phyloP scores from a whole-genome alignment of 2,888 invertebrate genomes.

The Mylabris sibirica region DNA sequence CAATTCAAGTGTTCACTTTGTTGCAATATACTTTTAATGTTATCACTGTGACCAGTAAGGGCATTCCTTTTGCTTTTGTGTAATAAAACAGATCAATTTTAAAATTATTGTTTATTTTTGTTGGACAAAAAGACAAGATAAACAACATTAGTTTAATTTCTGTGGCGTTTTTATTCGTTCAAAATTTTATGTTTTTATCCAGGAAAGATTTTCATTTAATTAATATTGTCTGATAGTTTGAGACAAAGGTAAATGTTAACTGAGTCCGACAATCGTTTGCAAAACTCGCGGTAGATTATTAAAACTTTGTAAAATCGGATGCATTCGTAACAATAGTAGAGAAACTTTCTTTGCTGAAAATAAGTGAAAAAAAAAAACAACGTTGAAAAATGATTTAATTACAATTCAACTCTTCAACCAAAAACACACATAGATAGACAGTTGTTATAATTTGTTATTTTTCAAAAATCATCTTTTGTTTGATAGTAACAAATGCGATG shows the following conservation, averaged over 20 bases:
- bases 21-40: neutral
- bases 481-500: neutral
- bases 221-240: neutral
- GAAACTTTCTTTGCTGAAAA: neutral
- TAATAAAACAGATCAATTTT: neutral
- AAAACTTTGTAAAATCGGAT: neutral
- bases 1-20: conserved; percentile 1
- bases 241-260: conserved; percentile 15
- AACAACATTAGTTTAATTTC: too few species aligned
- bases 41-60: neutral
- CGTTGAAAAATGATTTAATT: neutral
- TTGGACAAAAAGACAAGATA: too few species aligned
- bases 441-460: conserved; percentile 4
- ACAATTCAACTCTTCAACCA: neutral
- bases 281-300: neutral
- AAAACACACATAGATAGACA: neutral
- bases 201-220: neutral
- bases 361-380: neutral
- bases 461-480: conserved; percentile 10
- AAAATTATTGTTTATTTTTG: too few species aligned
- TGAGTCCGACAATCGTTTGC: neutral
- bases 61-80: neutral
- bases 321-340: neutral
- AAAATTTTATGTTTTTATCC: too few species aligned
- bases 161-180: too few species aligned